phyloP scores from a whole-genome alignment of 2,797 vertebrate species.

The Halcyon badia region DNA sequence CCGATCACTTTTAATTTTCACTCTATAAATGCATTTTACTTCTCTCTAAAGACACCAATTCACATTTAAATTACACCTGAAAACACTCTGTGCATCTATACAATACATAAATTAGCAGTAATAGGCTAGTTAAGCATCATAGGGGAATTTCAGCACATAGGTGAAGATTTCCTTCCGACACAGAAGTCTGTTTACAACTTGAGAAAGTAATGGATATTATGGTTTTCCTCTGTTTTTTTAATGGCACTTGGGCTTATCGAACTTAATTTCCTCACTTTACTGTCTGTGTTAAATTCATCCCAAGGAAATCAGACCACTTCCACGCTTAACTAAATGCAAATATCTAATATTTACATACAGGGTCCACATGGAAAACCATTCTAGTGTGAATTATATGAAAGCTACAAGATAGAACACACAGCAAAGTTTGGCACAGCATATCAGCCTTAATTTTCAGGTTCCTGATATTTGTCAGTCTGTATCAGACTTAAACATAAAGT shows the following conservation, averaged over 20 bases:
- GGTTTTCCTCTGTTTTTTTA: neutral
- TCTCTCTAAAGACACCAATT: neutral
- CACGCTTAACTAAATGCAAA: neutral
- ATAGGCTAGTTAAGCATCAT: neutral
- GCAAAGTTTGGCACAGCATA: neutral
- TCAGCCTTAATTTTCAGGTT: neutral
- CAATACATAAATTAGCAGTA: slow-evolving; percentile 8
- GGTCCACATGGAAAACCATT: neutral
- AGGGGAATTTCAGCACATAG: neutral
- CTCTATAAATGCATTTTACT: neutral
- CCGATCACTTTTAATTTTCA: neutral
- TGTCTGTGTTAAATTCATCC: neutral
- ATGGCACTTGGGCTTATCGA: neutral
- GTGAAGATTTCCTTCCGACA: neutral
- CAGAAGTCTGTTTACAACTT: neutral
- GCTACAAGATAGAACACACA: neutral
- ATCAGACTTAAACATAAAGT: neutral
- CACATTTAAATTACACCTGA: slow-evolving; percentile 31
- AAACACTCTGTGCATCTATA: neutral
- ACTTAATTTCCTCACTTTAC: neutral
- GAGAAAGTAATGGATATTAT: neutral
- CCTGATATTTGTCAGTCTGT: neutral
- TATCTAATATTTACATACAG: neutral
- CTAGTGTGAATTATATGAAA: neutral
- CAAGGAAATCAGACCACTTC: neutral